Evolutionary conservation across 2,113 vertebrate species (phyloP), one percentile per base, ranked within the genome.

Genomic region (Athene noctua): DNA sequence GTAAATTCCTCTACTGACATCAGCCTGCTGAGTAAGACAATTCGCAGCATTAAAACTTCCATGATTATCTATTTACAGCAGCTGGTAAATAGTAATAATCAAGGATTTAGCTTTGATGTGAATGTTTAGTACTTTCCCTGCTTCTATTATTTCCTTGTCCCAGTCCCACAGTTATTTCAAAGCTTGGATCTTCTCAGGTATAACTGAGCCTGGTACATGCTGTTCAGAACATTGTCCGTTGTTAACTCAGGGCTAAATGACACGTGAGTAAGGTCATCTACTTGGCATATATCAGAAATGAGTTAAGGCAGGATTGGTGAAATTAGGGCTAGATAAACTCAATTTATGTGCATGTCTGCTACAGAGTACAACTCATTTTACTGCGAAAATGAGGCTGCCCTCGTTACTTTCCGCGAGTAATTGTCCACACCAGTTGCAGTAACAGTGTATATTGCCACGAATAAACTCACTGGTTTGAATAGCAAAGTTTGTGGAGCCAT

Each of bases 11-110:
- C 86, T 96, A 32, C 91, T 97, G 96, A 90, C 73, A 95, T 52
- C 49, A 91, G 42, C 88, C 91, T 97, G 92, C 97, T 97, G 97
- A 98, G 92, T 97, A 97, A 97, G 97, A 95, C 70, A 79, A 58
- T 96, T 97, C 92, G 93, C 70, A 96, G 80, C 92, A 96, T 96
- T 97, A 96, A 91, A 97, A 96, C 78, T 85, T 95, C 70, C 81
- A 83, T 73, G 81, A 86, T 95, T 84, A 63, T 90, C 80, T 95
- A 94, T 96, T 97, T 97, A 96, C 65, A 95, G 89, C 79, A 90
- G 82, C 91, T 91, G 90, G 80, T 83, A 91, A 94, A 96, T 68
- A 77, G 72, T 90, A 97, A 88, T 96, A 93, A 82, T 97, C 93
- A 92, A 73, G 85, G 49, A 57, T 65, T 97, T 78, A 68, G 66